Evolutionary conservation across 2,797 vertebrate genomes (phyloP).

Genomic region (Anguilla anguilla): DNA sequence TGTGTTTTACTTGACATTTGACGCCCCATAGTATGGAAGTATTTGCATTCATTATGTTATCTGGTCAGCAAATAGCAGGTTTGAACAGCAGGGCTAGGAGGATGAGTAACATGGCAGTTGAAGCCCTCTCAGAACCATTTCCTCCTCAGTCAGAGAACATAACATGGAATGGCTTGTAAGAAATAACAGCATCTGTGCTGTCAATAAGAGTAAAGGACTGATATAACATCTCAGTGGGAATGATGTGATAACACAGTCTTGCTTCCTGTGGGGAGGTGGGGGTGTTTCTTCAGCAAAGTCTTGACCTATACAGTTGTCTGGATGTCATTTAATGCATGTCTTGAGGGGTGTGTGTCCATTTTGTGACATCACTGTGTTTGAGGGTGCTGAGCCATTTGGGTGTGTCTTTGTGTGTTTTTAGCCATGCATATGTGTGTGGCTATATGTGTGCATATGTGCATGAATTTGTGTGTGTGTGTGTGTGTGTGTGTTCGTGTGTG

Average conservation of each 20-base stretch:
- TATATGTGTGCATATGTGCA: constrained; percentile 23
- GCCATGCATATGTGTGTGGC: neutral
- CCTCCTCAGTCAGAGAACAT: neutral
- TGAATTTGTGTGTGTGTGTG: constrained; percentile 25
- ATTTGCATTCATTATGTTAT: too few species aligned
- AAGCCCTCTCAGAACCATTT: neutral
- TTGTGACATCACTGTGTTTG: constrained; percentile 5
- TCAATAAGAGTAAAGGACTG: constrained; percentile 6
- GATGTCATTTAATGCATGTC: constrained; percentile 1
- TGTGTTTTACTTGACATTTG: too few species aligned
- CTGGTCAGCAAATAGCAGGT: neutral
- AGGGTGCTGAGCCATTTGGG: neutral
- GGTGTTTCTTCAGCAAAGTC: neutral
- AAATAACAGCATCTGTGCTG: neutral
- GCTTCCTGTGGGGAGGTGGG: neutral
- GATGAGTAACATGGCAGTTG: neutral
- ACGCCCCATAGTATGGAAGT: too few species aligned
- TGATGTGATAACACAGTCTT: neutral
- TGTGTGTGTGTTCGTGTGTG: constrained; percentile 32
- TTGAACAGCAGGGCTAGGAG: neutral
- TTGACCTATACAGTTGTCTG: constrained; percentile 2
- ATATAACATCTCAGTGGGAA: neutral
- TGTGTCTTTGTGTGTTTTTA: constrained; percentile 2
- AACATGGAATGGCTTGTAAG: neutral
- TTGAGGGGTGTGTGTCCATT: constrained; percentile 16